phyloP scores from a whole-genome alignment of 2,797 vertebrate species.

The Alosa sapidissima region DNA sequence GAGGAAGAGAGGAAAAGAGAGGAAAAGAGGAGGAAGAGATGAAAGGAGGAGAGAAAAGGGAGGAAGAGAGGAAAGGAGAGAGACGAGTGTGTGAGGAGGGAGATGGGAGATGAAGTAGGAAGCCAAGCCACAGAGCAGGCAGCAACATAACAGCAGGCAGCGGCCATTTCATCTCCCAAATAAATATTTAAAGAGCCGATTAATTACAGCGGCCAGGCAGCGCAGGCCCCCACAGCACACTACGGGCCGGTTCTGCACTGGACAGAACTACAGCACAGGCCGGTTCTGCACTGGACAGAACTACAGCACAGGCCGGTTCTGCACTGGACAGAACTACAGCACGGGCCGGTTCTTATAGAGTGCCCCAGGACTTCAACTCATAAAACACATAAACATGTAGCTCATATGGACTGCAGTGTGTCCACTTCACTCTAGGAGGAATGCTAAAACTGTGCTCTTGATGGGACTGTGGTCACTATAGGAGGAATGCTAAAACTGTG shows the following conservation, averaged over 20 bases:
- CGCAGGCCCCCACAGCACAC: neutral
- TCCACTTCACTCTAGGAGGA: no score
- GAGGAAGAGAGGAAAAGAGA: no score
- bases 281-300: neutral
- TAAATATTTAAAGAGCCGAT: conserved; percentile 77
- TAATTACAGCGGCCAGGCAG: conserved; percentile 52
- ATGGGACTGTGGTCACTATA: no score
- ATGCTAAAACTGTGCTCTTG: no score
- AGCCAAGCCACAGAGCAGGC: neutral
- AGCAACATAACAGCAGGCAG: conserved; percentile 23
- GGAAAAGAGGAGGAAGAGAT: neutral
- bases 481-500: neutral
- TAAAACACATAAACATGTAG: no score
- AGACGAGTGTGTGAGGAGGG: neutral
- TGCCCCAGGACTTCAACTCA: no score
- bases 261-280: neutral
- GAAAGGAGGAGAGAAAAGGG: neutral
- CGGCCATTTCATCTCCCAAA: conserved; percentile 64
- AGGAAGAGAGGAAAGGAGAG: neutral
- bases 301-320: neutral
- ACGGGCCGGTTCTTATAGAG: no score
- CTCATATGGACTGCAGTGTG: no score
- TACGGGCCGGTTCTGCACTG: neutral
- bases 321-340: neutral
- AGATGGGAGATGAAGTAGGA: neutral